These are phyloP conservation scores for Branchellion lobata DNA, from an alignment of 2,888 invertebrate genomes.

Conservation along the genomic window DNA sequence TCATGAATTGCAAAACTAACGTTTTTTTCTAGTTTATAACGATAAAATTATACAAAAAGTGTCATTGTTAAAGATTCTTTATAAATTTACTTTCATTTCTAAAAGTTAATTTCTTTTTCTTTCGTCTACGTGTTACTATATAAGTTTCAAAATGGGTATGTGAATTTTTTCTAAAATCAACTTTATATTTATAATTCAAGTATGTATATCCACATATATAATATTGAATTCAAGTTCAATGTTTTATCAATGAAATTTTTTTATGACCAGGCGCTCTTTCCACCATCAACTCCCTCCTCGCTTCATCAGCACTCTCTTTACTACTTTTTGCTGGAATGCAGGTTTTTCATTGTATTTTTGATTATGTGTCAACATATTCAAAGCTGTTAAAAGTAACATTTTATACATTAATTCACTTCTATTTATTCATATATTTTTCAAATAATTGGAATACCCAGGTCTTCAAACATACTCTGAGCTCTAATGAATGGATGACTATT, in stretches of 20 bases:
- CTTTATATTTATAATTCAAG: too few species aligned
- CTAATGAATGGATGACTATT: constrained; percentile 79
- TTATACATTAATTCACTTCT: too few species aligned
- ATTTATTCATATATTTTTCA: too few species aligned
- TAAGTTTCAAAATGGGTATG: not conserved
- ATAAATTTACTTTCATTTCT: not conserved
- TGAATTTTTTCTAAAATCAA: not conserved
- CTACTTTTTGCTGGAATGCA: constrained; percentile 88
- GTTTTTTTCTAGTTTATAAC: too few species aligned
- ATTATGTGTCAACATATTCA: not conserved
- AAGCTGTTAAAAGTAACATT: too few species aligned
- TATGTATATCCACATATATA: too few species aligned
- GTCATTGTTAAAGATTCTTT: not conserved
- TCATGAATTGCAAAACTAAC: too few species aligned
- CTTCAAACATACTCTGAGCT: constrained; percentile 77
- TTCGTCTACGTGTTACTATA: too few species aligned
- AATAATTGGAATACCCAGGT: constrained; percentile 63
- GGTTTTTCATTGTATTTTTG: constrained; percentile 1
- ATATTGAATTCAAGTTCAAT: too few species aligned
- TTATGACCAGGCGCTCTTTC: constrained; percentile 61
- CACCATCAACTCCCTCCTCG: constrained; percentile 59
- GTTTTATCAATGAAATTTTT: too few species aligned
- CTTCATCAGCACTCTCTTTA: constrained; percentile 78
- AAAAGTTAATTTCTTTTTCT: too few species aligned
- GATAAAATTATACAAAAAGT: too few species aligned